Percentiles rank a stretch among this genome's conserved stretches.
Evolutionary conservation across 2,113 vertebrate species (phyloP).

Genomic region (Apistogramma diplotaenia): DNA sequence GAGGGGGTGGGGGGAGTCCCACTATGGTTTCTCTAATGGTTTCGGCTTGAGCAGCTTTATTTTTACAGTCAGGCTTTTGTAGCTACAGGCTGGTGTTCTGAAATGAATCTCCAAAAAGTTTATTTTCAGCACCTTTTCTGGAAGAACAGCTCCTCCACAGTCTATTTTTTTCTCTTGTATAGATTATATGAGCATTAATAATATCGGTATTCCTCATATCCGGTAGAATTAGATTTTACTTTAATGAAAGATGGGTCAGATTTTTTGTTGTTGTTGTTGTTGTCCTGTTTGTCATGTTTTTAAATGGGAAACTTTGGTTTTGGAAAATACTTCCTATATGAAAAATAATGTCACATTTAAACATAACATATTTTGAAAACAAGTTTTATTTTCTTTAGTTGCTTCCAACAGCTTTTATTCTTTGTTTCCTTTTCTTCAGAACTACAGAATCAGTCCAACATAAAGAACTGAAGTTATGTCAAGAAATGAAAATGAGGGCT

Average conservation of each 20-base stretch:
- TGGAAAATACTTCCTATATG: no score
- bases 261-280: neutral
- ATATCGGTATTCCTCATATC: neutral
- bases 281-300: no score
- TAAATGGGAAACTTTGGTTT: no score
- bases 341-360: no score
- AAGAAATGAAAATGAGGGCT: neutral
- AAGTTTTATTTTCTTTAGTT: neutral
- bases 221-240: neutral
- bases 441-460: neutral
- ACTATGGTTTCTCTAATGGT: neutral
- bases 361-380: neutral
- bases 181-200: neutral
- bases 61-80: neutral
- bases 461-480: neutral
- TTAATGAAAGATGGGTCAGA: no score
- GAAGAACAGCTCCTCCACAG: slow-evolving; percentile 60
- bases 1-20: neutral
- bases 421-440: neutral
- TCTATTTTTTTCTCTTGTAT: neutral
- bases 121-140: slow-evolving; percentile 59
- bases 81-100: neutral
- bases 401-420: neutral
- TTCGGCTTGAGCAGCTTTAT: neutral
- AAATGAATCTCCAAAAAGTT: neutral